These are phyloP conservation scores for Limenitis camilla DNA, from an alignment of 2,888 invertebrate genomes.

Conservation along the genomic window DNA sequence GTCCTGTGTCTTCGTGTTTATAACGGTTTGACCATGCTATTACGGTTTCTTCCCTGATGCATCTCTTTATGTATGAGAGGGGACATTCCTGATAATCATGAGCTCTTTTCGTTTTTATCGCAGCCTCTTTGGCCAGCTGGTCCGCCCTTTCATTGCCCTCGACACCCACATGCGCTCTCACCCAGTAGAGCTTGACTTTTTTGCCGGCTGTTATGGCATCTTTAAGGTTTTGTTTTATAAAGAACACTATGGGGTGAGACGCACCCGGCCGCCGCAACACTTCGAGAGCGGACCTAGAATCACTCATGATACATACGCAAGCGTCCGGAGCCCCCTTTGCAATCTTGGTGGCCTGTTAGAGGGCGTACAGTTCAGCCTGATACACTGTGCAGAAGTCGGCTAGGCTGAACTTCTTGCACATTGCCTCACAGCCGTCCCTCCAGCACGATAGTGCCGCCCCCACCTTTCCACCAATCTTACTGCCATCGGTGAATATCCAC, in stretches of 20 bases:
- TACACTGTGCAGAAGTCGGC: not conserved
- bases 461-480: not conserved
- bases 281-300: not conserved
- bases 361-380: not conserved
- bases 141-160: constrained; percentile 3
- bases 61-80: no score
- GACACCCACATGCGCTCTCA: not conserved
- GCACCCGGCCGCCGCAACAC: not conserved
- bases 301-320: no score
- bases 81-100: not conserved
- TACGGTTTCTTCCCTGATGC: no score
- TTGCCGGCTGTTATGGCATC: not conserved
- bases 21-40: no score
- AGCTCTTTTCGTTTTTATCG: not conserved
- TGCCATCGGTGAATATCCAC: not conserved
- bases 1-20: not conserved
- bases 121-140: not conserved
- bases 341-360: not conserved
- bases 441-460: not conserved
- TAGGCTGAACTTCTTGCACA: not conserved
- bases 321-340: not conserved
- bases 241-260: not conserved
- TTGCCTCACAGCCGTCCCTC: not conserved
- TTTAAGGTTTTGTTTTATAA: not conserved
- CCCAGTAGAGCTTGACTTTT: not conserved